Percentiles rank a stretch among this genome's conserved stretches.
These are phyloP conservation scores for Theonella swinhoei DNA, from an alignment of 37 sponge, comb jelly and placozoan species.

Conservation along the genomic window DNA sequence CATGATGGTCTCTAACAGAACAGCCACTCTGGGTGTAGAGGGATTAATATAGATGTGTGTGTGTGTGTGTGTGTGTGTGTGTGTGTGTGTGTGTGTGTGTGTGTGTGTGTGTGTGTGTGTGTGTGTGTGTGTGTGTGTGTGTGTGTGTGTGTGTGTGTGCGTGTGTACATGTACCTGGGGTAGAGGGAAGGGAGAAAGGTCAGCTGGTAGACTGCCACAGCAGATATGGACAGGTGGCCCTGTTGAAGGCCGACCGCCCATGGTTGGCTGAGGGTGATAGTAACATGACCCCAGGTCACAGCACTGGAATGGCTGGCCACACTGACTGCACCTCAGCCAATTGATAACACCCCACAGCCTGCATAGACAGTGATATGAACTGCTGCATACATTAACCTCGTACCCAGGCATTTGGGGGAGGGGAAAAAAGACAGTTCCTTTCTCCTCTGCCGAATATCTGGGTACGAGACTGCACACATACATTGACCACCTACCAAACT, in stretches of 20 bases:
- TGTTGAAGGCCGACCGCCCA: not conserved
- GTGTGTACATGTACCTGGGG: conserved; percentile 31
- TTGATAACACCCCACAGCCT: conserved; percentile 82
- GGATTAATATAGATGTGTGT: too few relatives aligned
- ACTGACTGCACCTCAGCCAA: conserved; percentile 47
- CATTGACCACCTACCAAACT: too few relatives aligned
- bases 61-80: too few relatives aligned
- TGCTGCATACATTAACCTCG: not conserved
- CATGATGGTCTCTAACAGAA: conserved; percentile 29
- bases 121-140: too few relatives aligned
- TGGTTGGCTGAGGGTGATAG: conserved; percentile 44
- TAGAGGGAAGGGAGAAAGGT: conserved; percentile 34
- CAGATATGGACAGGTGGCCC: conserved; percentile 24
- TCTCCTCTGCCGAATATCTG: too few relatives aligned
- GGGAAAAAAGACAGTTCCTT: too few relatives aligned
- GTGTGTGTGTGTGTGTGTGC: too few relatives aligned
- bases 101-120: too few relatives aligned
- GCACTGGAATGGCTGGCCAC: conserved; percentile 70
- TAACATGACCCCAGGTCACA: conserved; percentile 29
- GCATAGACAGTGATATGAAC: not conserved
- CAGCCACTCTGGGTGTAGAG: conserved; percentile 33
- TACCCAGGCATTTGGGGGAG: too few relatives aligned
- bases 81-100: too few relatives aligned
- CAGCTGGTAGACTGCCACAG: conserved; percentile 11
- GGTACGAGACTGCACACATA: too few relatives aligned